Conservation (phyloP, 2,888 invertebrate species). For the Nasonia oneida region DNA sequence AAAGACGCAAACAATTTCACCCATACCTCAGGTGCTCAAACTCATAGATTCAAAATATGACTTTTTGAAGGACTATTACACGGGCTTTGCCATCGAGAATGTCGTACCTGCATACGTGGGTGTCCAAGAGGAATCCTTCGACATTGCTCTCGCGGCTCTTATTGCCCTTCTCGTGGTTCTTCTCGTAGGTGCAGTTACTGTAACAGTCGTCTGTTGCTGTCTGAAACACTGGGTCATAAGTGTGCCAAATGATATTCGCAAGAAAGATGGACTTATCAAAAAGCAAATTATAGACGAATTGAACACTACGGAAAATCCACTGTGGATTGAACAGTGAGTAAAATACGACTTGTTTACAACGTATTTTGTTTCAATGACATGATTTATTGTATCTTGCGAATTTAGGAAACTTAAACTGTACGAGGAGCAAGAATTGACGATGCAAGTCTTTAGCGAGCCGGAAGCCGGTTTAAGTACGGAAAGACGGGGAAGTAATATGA, state of each 20-base stretch:
- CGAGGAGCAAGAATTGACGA: slow-evolving; percentile 95
- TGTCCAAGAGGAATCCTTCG: slow-evolving; percentile 88
- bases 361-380: not conserved
- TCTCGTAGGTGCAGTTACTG: slow-evolving; percentile 92
- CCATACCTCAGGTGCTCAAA: slow-evolving; percentile 89
- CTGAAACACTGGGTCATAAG: slow-evolving; percentile 92
- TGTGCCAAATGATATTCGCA: slow-evolving; percentile 89
- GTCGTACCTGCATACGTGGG: slow-evolving; percentile 86
- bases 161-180: slow-evolving; percentile 92
- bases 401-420: slow-evolving; percentile 90
- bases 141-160: slow-evolving; percentile 91
- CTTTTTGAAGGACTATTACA: slow-evolving; percentile 88
- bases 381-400: not conserved
- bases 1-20: slow-evolving; percentile 86
- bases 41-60: slow-evolving; percentile 93
- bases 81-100: slow-evolving; percentile 87
- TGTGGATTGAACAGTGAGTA: slow-evolving; percentile 93
- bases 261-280: slow-evolving; percentile 91
- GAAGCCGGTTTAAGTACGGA: slow-evolving; percentile 82
- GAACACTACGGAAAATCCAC: slow-evolving; percentile 94
- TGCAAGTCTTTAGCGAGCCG: slow-evolving; percentile 93
- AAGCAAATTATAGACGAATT: slow-evolving; percentile 91
- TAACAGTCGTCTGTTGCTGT: slow-evolving; percentile 93
- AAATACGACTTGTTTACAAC: not conserved
- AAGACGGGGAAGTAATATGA: slow-evolving; percentile 80